Conservation (phyloP, 2,113 vertebrate species). For the Odocoileus hemionus region DNA sequence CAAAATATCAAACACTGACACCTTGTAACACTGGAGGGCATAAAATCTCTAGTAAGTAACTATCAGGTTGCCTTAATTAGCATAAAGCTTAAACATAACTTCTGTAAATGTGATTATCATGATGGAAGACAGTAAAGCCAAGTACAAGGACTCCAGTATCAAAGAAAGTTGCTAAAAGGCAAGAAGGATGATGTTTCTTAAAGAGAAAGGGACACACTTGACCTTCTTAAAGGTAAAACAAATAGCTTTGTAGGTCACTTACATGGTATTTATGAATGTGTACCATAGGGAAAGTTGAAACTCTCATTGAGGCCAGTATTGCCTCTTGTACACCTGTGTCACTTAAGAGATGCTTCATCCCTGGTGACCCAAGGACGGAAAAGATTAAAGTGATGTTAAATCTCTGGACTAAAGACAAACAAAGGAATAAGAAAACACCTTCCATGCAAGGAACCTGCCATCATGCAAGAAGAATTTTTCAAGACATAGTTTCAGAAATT, state of each 20-base stretch:
- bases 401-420: background rate
- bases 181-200: slow-evolving; percentile 1
- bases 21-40: background rate
- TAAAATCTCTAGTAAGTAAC: background rate
- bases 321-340: background rate
- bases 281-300: slow-evolving; percentile 8
- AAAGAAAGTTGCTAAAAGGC: background rate
- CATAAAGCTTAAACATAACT: background rate
- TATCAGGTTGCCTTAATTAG: background rate
- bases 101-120: background rate
- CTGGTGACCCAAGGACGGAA: background rate
- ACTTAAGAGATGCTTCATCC: background rate
- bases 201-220: background rate
- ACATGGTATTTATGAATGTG: background rate
- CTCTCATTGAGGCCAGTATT: background rate
- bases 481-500: background rate
- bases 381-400: slow-evolving; percentile 1
- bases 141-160: background rate
- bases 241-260: background rate
- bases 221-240: slow-evolving; percentile 11
- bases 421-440: background rate
- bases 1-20: background rate
- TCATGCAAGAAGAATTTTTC: background rate
- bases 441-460: background rate
- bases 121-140: background rate